Percentiles rank a stretch among this genome's conserved stretches.
These are phyloP conservation scores for Phymorhynchus buccinoides DNA, from an alignment of 1,140 invertebrate species.

Conservation along the genomic window DNA sequence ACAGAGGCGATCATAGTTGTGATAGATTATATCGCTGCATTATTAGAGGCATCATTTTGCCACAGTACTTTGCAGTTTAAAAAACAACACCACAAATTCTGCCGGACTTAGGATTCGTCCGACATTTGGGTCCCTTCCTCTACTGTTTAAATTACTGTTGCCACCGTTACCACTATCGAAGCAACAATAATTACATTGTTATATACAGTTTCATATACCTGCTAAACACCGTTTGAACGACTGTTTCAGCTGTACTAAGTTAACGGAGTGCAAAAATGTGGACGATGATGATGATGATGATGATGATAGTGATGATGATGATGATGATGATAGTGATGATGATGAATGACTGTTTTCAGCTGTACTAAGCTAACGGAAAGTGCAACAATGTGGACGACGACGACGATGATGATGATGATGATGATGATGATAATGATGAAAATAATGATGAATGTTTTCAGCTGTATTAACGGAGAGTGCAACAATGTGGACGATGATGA, in stretches of 20 bases:
- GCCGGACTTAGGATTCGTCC: too few relatives aligned
- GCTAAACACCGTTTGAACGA: background rate
- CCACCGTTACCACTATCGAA: too few relatives aligned
- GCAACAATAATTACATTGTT: too few relatives aligned
- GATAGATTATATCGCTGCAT: too few relatives aligned
- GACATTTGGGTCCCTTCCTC: too few relatives aligned
- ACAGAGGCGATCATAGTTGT: too few relatives aligned
- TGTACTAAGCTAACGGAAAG: too few relatives aligned
- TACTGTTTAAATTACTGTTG: too few relatives aligned
- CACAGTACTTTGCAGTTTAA: too few relatives aligned
- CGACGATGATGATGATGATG: conserved; percentile 23
- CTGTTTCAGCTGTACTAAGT: background rate
- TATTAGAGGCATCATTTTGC: too few relatives aligned
- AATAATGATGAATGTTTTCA: background rate
- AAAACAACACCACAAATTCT: too few relatives aligned
- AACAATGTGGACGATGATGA: conserved; percentile 21
- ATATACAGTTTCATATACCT: too few relatives aligned
- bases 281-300: conserved; percentile 8
- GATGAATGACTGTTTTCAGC: background rate
- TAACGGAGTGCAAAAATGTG: background rate
- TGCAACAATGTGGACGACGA: background rate
- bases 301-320: conserved; percentile 13
- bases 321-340: background rate
- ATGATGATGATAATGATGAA: conserved; percentile 2
- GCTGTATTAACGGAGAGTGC: background rate